Conservation (phyloP, 2,888 invertebrate species). For the Neoascia interrupta region DNA sequence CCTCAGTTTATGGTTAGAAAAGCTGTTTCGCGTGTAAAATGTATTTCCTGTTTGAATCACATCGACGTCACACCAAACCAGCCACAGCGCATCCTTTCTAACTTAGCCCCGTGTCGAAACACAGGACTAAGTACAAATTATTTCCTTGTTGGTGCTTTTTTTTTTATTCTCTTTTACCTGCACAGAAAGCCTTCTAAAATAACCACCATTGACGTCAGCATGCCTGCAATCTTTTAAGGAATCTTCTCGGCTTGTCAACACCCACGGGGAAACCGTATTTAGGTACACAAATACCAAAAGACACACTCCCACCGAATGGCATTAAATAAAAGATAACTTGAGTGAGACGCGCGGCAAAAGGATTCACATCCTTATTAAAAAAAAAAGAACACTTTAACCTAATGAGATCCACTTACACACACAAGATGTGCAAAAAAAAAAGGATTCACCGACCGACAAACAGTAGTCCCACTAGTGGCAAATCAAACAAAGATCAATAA, state of each 20-base stretch:
- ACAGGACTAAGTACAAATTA: no score
- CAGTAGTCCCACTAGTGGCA: slow-evolving; percentile 51
- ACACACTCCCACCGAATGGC: background rate
- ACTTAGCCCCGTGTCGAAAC: no score
- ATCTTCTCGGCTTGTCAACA: background rate
- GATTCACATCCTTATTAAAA: no score
- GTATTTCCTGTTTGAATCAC: no score
- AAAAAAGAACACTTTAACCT: slow-evolving; percentile 10
- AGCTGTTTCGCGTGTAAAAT: no score
- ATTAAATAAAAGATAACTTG: slow-evolving; percentile 11
- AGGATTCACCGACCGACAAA: slow-evolving; percentile 49
- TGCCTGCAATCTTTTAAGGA: slow-evolving; percentile 23
- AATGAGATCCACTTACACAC: slow-evolving; percentile 15
- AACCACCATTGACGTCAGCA: slow-evolving; percentile 35
- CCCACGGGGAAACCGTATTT: background rate
- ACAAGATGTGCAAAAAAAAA: slow-evolving; percentile 26
- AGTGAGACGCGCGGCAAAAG: background rate
- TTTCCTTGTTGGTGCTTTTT: no score
- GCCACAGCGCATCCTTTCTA: no score
- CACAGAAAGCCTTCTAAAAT: background rate
- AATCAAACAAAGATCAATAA: slow-evolving; percentile 54
- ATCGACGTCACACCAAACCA: no score
- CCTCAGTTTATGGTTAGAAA: no score
- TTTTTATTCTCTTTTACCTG: no score
- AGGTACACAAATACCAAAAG: background rate